phyloP scores from a whole-genome alignment of 1,140 invertebrate genomes.

The Drosophila hydei region DNA sequence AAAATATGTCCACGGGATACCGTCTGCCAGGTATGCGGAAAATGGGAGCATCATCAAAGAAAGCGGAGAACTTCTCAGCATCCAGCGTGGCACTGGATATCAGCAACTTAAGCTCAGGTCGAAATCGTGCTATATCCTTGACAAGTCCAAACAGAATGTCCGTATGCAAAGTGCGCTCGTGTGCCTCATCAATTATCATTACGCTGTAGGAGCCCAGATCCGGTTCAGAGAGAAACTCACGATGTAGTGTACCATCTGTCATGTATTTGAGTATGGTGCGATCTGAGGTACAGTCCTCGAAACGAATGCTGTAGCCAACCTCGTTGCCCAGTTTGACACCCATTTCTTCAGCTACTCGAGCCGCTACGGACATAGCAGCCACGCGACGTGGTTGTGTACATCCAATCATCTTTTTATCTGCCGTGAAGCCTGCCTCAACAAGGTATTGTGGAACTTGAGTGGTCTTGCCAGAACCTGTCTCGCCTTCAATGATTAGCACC shows the following conservation, averaged over 20 bases:
- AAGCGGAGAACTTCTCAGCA: slow-evolving; percentile 98
- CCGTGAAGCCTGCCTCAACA: slow-evolving; percentile 94
- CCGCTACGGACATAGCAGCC: slow-evolving; percentile 99
- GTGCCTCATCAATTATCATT: slow-evolving; percentile 99
- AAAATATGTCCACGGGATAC: slow-evolving; percentile 97
- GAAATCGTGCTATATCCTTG: slow-evolving; percentile 98
- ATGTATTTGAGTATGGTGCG: slow-evolving; percentile 99
- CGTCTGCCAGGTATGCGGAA: slow-evolving; percentile 97
- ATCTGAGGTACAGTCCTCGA: slow-evolving; percentile 99
- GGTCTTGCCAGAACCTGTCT: slow-evolving; percentile 99
- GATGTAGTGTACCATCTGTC: slow-evolving; percentile 99
- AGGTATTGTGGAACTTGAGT: slow-evolving; percentile 99
- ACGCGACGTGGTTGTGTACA: slow-evolving; percentile 98
- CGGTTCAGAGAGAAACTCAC: slow-evolving; percentile 98
- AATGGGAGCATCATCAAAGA: slow-evolving; percentile 99
- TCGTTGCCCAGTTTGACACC: slow-evolving; percentile 98
- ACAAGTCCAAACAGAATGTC: slow-evolving; percentile 99
- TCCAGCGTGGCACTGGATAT: slow-evolving; percentile 99
- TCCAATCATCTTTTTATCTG: slow-evolving; percentile 93
- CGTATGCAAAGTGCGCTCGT: slow-evolving; percentile 98
- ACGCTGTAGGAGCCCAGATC: slow-evolving; percentile 97
- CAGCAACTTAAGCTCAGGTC: slow-evolving; percentile 96
- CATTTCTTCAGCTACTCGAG: slow-evolving; percentile 99
- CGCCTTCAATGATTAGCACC: slow-evolving; percentile 98
- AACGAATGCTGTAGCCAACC: slow-evolving; percentile 99